A percentile compares a stretch with the other conserved stretches of the same genome.
Conservation (phyloP, 2,797 vertebrate species). For the Myiothlypis coronata region DNA sequence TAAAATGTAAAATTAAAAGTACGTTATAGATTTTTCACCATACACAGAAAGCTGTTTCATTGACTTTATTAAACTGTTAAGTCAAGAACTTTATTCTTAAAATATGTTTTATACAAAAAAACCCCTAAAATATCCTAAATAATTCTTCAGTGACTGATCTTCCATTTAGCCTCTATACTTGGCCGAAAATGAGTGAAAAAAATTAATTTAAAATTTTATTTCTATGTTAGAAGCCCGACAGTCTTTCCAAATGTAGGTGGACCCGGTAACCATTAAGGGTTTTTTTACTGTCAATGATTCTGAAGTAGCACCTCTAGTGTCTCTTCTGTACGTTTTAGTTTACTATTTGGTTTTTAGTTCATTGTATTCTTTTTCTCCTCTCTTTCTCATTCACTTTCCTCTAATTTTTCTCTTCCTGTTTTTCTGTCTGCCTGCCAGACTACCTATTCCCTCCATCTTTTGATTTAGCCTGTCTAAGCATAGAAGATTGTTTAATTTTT, state of each 20-base stretch:
- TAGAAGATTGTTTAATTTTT: neutral
- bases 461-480: neutral
- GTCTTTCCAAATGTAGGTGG: neutral
- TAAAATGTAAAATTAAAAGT: neutral
- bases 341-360: neutral
- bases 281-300: neutral
- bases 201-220: neutral
- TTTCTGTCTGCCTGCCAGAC: neutral
- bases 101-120: neutral
- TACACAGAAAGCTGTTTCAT: neutral
- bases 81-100: neutral
- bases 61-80: neutral
- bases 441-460: neutral
- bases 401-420: neutral
- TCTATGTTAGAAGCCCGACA: neutral
- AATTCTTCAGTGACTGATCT: neutral
- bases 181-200: neutral
- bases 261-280: neutral
- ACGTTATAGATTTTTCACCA: neutral
- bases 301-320: neutral
- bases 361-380: neutral
- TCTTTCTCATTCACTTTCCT: neutral
- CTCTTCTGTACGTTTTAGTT: accelerated
- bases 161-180: neutral
- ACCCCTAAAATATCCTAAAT: neutral